These are phyloP conservation scores for Andrena praecox DNA, from an alignment of 2,888 invertebrate species.

Conservation along the genomic window DNA sequence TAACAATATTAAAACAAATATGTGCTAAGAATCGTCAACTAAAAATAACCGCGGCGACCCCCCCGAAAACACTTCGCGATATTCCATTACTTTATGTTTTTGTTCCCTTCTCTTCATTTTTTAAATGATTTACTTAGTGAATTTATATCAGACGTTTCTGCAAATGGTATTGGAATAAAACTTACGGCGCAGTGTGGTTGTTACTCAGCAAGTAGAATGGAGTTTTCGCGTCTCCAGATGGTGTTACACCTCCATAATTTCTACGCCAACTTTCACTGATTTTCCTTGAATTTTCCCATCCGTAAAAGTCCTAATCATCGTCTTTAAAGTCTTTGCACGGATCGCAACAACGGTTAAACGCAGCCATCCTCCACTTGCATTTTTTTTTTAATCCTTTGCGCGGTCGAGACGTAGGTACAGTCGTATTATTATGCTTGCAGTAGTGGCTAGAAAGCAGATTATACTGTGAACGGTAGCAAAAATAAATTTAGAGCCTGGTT, in stretches of 20 bases:
- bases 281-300: conserved; percentile 43
- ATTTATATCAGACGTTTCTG: too few relatives aligned
- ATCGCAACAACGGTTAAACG: conserved; percentile 22
- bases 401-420: neutral
- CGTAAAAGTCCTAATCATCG: conserved; percentile 31
- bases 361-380: conserved; percentile 2
- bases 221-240: neutral
- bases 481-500: too few relatives aligned
- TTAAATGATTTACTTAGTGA: neutral
- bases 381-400: conserved; percentile 4
- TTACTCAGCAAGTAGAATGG: conserved; percentile 15
- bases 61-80: too few relatives aligned
- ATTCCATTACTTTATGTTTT: too few relatives aligned
- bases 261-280: conserved; percentile 48
- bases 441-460: too few relatives aligned
- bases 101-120: neutral
- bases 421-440: neutral
- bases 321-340: neutral
- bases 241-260: conserved; percentile 33
- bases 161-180: neutral
- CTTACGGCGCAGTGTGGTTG: conserved; percentile 1
- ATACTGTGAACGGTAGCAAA: too few relatives aligned
- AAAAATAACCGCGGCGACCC: too few relatives aligned
- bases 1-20: too few relatives aligned
- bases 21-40: too few relatives aligned